Conservation (phyloP, 2,888 invertebrate species). For the Drosophila setosimentum region DNA sequence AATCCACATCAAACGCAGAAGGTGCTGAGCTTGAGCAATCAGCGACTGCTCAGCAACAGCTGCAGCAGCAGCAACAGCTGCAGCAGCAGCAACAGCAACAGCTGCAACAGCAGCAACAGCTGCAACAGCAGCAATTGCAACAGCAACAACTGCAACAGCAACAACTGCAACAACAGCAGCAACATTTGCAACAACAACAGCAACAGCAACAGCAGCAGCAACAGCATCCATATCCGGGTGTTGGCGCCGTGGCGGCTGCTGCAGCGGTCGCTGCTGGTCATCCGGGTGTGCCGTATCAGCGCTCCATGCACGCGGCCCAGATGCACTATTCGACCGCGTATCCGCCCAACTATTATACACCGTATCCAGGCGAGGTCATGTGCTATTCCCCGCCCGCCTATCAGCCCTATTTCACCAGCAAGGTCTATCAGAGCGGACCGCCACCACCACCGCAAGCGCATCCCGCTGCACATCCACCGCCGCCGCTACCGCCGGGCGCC, state of each 20-base stretch:
- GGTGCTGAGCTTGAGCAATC: background rate
- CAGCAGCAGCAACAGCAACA: constrained; percentile 60
- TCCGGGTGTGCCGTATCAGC: constrained; percentile 83
- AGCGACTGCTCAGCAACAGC: constrained; percentile 20
- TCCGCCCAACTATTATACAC: constrained; percentile 85
- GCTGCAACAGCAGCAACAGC: background rate
- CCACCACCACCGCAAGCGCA: constrained; percentile 80
- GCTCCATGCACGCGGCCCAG: constrained; percentile 84
- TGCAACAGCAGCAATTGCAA: constrained; percentile 54
- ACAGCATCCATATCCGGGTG: constrained; percentile 80
- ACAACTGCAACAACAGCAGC: constrained; percentile 26
- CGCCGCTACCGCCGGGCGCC: constrained; percentile 73
- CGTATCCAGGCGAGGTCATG: constrained; percentile 85
- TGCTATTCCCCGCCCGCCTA: constrained; percentile 86
- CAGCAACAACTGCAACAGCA: constrained; percentile 74
- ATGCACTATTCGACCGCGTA: constrained; percentile 85
- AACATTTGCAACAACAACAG: constrained; percentile 50
- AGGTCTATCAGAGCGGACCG: constrained; percentile 85
- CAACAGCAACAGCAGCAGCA: constrained; percentile 72
- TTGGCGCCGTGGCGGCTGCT: constrained; percentile 80
- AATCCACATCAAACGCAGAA: constrained; percentile 30
- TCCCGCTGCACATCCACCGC: constrained; percentile 82
- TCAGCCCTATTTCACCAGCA: constrained; percentile 86
- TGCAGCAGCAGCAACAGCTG: constrained; percentile 48
- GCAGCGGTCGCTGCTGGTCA: constrained; percentile 83